A percentile compares a stretch with the other conserved stretches of the same genome.
phyloP scores from a whole-genome alignment of 2,888 invertebrate species.

The Campoplex capitator region DNA sequence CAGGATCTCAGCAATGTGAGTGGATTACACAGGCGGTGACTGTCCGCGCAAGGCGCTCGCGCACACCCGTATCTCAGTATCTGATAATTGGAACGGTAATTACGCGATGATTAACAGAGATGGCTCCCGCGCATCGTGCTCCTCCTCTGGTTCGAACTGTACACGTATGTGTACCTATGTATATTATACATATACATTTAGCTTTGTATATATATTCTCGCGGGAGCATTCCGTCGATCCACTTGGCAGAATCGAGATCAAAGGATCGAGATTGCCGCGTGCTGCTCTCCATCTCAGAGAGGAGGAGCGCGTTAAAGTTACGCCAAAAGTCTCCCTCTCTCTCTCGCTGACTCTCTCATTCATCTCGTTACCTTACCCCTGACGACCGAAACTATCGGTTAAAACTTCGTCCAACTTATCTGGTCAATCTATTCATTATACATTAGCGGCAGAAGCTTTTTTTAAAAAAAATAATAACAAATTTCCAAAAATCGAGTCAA shows the following conservation, averaged over 20 bases:
- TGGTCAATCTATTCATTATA: background rate
- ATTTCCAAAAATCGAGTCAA: too few relatives aligned
- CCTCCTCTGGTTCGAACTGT: conserved; percentile 48
- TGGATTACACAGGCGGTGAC: conserved; percentile 8
- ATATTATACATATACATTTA: background rate
- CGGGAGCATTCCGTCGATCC: conserved; percentile 64
- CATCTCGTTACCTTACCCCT: conserved; percentile 48
- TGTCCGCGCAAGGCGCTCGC: conserved; percentile 62
- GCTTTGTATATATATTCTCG: conserved; percentile 5
- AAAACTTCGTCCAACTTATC: conserved; percentile 37
- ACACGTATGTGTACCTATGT: conserved; percentile 10
- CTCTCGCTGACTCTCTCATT: conserved; percentile 32
- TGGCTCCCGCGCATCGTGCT: conserved; percentile 83
- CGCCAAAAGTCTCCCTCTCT: conserved; percentile 43
- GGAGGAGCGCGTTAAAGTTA: conserved; percentile 40
- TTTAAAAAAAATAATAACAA: background rate
- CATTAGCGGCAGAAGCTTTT: background rate
- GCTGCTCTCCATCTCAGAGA: conserved; percentile 56
- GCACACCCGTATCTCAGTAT: conserved; percentile 80
- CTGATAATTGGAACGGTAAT: conserved; percentile 84
- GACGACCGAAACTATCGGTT: conserved; percentile 58
- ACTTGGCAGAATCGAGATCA: conserved; percentile 72
- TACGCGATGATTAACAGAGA: conserved; percentile 84
- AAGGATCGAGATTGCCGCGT: conserved; percentile 77
- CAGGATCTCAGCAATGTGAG: background rate